Evolutionary conservation across 2,888 invertebrate genomes (phyloP), one percentile per base, ranked within the genome.

Genomic region (Meloe dianella): DNA sequence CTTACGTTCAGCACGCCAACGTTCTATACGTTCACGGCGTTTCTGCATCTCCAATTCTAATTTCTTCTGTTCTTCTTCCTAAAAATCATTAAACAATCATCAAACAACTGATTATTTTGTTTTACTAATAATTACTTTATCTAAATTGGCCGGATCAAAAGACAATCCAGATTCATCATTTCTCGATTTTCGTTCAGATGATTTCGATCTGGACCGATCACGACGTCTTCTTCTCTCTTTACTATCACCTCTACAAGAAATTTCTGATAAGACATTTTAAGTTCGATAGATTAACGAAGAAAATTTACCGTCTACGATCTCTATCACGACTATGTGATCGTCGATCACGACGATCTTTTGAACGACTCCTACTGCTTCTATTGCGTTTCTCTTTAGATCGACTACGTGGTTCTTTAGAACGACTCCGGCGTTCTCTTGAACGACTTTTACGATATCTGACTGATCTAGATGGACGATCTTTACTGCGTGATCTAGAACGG

Each of bases 11-110:
- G 95, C 95, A 57, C 98, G 87, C 97, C 97, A 98, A 62, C 96
- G 89, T 83, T 98, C 98, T 71, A 98, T 97, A 61, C 98, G 89
- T 76, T 98, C 97, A 1, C 97, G 87, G 5, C 98, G 88, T 82
- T 96, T 97, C 78, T 95, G 95, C 97, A 98, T 98, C 85, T 98
- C 97, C 20, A 92, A 85, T 83, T 98, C 98, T 30, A 98, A 84
- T 30, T 94, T 90, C 74, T 91, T 92, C 79, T 96, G 95, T 79
- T 96, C 95, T 80, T 94, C 95, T 84, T 96, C 96, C 89, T 94
- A 80, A 57, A 75, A 71, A 71, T 56, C 60, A 24, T 60, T 47
- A 30, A 24, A 60, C 29, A 57, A 47, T 58, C 1, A 27, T 27
- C 20, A 27, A 22, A 22, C 24, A 51, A 35, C 5, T 9, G 14